Evolutionary conservation across 2,888 invertebrate species (phyloP).

Genomic region (Scaptomyza caliginosa): DNA sequence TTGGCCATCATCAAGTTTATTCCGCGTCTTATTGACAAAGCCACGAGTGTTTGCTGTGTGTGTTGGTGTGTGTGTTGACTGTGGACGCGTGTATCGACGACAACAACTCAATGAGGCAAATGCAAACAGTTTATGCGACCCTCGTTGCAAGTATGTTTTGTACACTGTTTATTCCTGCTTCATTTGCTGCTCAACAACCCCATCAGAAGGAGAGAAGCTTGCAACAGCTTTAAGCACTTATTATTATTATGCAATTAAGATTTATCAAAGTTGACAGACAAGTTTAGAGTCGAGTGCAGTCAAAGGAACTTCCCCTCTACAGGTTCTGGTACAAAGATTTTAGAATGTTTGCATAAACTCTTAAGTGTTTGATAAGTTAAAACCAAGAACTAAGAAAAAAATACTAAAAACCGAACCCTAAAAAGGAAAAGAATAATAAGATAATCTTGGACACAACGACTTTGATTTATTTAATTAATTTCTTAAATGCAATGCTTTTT

Average conservation of each 20-base stretch:
- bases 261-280: constrained; percentile 20
- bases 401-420: too few species aligned
- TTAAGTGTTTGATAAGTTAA: neutral
- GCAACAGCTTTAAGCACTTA: constrained; percentile 30
- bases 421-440: too few species aligned
- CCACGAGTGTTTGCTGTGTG: constrained; percentile 5
- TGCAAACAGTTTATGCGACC: constrained; percentile 77
- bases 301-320: too few species aligned
- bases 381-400: too few species aligned
- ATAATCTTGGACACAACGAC: too few species aligned
- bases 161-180: constrained; percentile 13
- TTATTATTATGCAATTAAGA: constrained; percentile 47
- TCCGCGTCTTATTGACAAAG: constrained; percentile 46
- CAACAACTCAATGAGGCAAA: constrained; percentile 62
- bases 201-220: neutral
- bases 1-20: constrained; percentile 23
- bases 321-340: too few species aligned
- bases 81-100: constrained; percentile 63
- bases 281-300: constrained; percentile 5
- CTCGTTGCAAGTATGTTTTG: constrained; percentile 46
- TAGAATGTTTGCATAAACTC: too few species aligned
- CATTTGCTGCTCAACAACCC: constrained; percentile 38
- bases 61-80: constrained; percentile 62
- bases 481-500: neutral
- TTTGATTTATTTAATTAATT: too few species aligned